Base-by-base conservation (phyloP, 2,113 vertebrate species). In the Prionailurus bengalensis region DNA sequence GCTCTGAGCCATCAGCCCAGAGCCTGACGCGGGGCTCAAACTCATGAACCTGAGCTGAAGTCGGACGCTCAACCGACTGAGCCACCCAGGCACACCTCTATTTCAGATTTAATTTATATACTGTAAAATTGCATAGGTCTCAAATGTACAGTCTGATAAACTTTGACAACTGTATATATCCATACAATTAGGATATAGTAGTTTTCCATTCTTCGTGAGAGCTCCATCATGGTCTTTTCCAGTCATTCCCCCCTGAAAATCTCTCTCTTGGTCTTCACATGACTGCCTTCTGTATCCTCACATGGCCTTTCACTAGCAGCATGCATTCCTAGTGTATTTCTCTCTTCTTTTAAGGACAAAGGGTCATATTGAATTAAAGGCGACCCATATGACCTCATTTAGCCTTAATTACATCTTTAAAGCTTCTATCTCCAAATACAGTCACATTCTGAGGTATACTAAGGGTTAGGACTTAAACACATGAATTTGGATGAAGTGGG, bases 71-170 rank as follows among this genome's bases (percentile, higher is more conserved):
- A 42, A 42, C 42, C 42, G 42, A 42, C 42, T 42, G 42, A 42
- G 42, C 42, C 42, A 42, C 42, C 42, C 42, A 42, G 42, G 42
- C 42, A 5, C 42, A 5, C 42, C 42, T 91, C 15, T 51, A 88
- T 81, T 76, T 97, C 63, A 83, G 23, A 33, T 91, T 85, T 76
- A 93, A 93, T 88, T 58, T 97, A 55, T 61, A 63, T 55, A 55
- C 5, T 48, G 10, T 89, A 93, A 65, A 95, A 92, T 74, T 92
- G 25, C 29, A 84, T 29, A 42, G 42, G 16, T 83, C 33, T 92
- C 81, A 84, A 31, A 71, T 39, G 17, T 79, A 58, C 21, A 87
- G 17, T 78, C 58, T 93, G 68, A 55, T 80, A 76, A 76, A 58
- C 61, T 39, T 84, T 95, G 93, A 68, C 73, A 94, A 13, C 82